These are phyloP conservation scores for Anorthoa munda DNA, from an alignment of 2,888 invertebrate species.

Conservation along the genomic window DNA sequence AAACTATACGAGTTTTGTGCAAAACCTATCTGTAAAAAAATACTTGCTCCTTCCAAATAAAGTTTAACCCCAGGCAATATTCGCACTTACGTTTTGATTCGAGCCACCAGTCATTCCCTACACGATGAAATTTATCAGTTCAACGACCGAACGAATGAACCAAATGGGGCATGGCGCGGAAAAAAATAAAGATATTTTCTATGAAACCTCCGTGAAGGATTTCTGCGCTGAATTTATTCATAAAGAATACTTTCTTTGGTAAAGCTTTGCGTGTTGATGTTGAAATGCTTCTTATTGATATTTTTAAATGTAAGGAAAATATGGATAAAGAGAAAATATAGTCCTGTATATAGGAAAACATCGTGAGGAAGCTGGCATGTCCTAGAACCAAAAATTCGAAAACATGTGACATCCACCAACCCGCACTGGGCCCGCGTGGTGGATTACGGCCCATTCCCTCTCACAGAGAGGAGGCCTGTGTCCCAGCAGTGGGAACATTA, in stretches of 20 bases:
- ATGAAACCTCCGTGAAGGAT: constrained; percentile 47
- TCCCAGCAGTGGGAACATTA: no score
- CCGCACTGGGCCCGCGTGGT: no score
- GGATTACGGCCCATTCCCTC: no score
- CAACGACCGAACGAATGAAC: constrained; percentile 66
- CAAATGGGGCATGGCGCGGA: constrained; percentile 63
- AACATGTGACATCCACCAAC: no score
- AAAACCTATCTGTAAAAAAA: not conserved
- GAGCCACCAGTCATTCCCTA: constrained; percentile 51
- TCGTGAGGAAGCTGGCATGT: no score
- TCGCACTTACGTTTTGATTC: constrained; percentile 53
- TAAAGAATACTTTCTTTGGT: constrained; percentile 46
- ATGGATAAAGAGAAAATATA: not conserved
- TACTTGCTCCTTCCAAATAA: constrained; percentile 6
- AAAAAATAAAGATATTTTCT: constrained; percentile 66
- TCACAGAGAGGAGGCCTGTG: no score
- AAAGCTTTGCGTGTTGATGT: constrained; percentile 22
- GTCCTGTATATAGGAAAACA: no score
- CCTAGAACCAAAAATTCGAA: no score
- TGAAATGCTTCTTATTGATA: constrained; percentile 28
- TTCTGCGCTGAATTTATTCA: constrained; percentile 62
- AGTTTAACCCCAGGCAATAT: constrained; percentile 32
- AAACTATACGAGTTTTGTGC: not conserved
- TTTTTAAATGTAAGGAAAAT: constrained; percentile 26
- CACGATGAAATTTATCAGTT: constrained; percentile 72